Conservation (phyloP, 2,888 invertebrate genomes). For the Lymantria monacha region DNA sequence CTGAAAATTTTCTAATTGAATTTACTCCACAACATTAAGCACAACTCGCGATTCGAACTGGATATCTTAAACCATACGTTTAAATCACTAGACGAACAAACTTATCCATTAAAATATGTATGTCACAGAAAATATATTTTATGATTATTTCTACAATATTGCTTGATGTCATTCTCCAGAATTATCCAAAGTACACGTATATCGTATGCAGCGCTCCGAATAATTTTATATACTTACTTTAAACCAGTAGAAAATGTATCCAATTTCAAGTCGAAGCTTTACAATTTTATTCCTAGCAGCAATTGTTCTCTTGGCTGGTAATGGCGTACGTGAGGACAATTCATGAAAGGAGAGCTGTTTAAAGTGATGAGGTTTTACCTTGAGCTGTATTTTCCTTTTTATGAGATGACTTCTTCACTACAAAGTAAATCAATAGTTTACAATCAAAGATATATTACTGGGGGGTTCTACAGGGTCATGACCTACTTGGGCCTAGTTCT, state of each 20-base stretch:
- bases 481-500: too few relatives aligned
- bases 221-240: background rate
- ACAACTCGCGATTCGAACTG: too few relatives aligned
- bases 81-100: too few relatives aligned
- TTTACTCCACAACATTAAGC: too few relatives aligned
- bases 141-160: too few relatives aligned
- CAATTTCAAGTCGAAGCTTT: conserved; percentile 16
- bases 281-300: conserved; percentile 18
- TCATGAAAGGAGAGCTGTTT: background rate
- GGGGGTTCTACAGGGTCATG: too few relatives aligned
- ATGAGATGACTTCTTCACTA: background rate
- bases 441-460: too few relatives aligned
- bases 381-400: background rate
- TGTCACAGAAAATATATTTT: too few relatives aligned
- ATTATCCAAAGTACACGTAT: background rate
- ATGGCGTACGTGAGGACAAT: conserved; percentile 14
- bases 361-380: background rate
- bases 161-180: background rate
- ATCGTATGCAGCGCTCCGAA: background rate
- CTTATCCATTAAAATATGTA: too few relatives aligned
- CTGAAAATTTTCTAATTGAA: too few relatives aligned
- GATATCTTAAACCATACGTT: too few relatives aligned
- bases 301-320: conserved; percentile 19
- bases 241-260: background rate
- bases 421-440: too few relatives aligned